phyloP scores from a whole-genome alignment of 2,888 invertebrate genomes.

The Cordilura impudica region DNA sequence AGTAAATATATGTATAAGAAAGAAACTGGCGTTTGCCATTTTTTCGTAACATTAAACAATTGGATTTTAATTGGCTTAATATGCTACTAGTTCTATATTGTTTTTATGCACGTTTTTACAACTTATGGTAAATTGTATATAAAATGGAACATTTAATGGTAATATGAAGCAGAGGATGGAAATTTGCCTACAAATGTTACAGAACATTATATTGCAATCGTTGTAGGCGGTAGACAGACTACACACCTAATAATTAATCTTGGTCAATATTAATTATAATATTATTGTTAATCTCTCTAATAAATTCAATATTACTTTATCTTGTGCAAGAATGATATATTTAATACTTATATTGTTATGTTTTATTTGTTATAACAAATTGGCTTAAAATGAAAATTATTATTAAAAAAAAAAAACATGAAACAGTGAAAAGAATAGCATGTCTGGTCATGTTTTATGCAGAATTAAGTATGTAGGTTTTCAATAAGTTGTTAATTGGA shows the following conservation, averaged over 20 bases:
- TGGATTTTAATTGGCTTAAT: slow-evolving; percentile 8
- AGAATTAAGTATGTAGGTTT: no score
- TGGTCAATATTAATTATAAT: slow-evolving; percentile 17
- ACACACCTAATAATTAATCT: slow-evolving; percentile 31
- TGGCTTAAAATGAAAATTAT: no score
- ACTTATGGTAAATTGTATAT: not conserved
- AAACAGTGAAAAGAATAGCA: no score
- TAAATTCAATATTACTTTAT: slow-evolving; percentile 1
- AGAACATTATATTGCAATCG: not conserved
- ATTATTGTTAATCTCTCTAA: slow-evolving; percentile 6
- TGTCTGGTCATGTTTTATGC: no score
- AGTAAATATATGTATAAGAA: not conserved
- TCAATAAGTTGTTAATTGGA: no score
- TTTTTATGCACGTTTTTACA: not conserved
- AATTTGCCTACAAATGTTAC: not conserved
- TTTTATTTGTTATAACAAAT: no score
- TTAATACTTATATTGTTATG: no score
- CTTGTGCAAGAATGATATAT: no score
- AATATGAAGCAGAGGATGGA: not conserved
- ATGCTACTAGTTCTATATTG: not conserved
- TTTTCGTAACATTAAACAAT: not conserved
- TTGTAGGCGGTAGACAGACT: slow-evolving; percentile 26
- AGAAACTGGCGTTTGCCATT: not conserved
- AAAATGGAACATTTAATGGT: not conserved
- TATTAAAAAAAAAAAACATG: no score